phyloP scores from a whole-genome alignment of 1,140 invertebrate genomes.

The Musca vetustissima region DNA sequence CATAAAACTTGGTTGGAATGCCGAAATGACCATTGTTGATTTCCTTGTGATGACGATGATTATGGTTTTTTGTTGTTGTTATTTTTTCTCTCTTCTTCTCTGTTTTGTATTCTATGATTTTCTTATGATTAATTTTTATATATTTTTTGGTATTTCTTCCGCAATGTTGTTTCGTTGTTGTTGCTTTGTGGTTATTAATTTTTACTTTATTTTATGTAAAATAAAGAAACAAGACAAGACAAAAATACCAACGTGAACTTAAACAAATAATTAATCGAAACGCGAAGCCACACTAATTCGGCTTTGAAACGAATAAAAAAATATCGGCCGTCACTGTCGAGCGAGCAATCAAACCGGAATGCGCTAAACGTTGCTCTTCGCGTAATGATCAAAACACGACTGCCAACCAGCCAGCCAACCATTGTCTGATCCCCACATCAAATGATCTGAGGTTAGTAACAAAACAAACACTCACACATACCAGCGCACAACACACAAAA shows the following conservation, averaged over 20 bases:
- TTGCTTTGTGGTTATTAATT: background rate
- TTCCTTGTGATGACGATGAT: too few species aligned
- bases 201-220: background rate
- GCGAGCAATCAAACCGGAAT: background rate
- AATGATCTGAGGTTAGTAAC: background rate
- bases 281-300: background rate
- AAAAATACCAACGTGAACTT: too few species aligned
- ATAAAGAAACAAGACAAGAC: background rate
- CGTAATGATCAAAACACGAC: background rate
- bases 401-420: background rate
- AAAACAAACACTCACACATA: background rate
- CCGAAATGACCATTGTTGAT: too few species aligned
- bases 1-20: too few species aligned
- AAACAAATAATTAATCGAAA: background rate
- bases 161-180: constrained; percentile 1
- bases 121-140: background rate
- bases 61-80: too few species aligned
- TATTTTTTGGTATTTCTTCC: constrained; percentile 5
- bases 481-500: background rate
- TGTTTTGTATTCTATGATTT: too few species aligned
- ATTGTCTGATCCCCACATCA: background rate
- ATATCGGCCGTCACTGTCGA: too few species aligned
- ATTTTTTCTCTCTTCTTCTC: too few species aligned
- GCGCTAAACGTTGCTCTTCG: constrained; percentile 8
- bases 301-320: background rate